Evolutionary conservation across 2,888 invertebrate genomes (phyloP).

Genomic region (Crepidodera aurea): DNA sequence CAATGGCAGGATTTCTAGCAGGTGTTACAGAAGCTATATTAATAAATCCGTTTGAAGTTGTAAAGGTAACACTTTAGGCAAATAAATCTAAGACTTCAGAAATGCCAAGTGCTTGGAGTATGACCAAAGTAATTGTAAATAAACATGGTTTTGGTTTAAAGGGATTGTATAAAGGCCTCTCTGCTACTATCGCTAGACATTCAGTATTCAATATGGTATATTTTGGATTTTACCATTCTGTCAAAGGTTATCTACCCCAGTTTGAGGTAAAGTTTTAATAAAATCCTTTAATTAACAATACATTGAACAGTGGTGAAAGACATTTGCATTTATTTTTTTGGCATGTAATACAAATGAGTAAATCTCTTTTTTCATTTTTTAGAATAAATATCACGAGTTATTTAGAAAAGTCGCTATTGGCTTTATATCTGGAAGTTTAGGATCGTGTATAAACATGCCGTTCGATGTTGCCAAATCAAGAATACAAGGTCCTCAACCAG

Average conservation of each 20-base stretch:
- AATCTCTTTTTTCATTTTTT: no score
- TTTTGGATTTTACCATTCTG: constrained; percentile 94
- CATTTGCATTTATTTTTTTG: no score
- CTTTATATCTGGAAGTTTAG: constrained; percentile 86
- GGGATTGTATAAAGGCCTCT: constrained; percentile 88
- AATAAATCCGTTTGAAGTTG: constrained; percentile 95
- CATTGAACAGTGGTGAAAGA: no score
- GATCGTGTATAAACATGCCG: constrained; percentile 90
- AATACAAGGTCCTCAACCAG: constrained; percentile 91
- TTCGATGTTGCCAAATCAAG: constrained; percentile 96
- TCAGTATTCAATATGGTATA: constrained; percentile 93
- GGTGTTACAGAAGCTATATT: constrained; percentile 92
- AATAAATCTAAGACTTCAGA: constrained; percentile 72
- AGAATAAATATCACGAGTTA: constrained; percentile 76
- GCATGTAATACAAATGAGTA: no score
- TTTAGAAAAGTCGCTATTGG: constrained; percentile 82
- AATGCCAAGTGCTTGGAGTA: constrained; percentile 71
- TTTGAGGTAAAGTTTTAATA: constrained; percentile 63
- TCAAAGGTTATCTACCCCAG: constrained; percentile 77
- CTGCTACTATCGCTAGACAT: constrained; percentile 88
- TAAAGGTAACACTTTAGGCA: constrained; percentile 89
- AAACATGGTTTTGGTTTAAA: constrained; percentile 79
- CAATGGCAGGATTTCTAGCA: constrained; percentile 86
- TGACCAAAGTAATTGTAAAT: constrained; percentile 80
- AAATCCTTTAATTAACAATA: no score